Evolutionary conservation across 2,888 invertebrate genomes (phyloP), one percentile per base, ranked within the genome.

Genomic region (Oscheius myriophilus): DNA sequence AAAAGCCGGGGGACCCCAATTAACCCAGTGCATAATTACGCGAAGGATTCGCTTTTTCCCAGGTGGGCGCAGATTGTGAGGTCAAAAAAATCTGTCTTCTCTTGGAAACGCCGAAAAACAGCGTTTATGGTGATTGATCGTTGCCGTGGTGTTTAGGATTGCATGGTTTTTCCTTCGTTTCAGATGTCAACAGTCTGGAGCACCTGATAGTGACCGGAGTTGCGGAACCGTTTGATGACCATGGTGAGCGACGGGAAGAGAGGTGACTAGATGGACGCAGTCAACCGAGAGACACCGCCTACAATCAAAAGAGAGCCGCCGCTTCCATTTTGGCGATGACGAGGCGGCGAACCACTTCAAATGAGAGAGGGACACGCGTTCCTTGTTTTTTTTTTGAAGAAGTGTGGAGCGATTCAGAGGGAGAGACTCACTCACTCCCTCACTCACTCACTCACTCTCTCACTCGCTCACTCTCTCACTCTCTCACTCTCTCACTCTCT

Each of bases 341-440:
- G 16, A 18, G 57, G 33, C 57, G 23, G 4, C n/a, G 41, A n/a
- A 61, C 45, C 45, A 18, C 39, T 33, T 23, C 33, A 33, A 9
- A 33, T 33, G 33, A 33, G 33, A 33, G 33, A 33, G 33, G 33
- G 33, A 33, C n/a, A 25, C 18, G 26, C 49, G 46, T 52, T 43
- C 53, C 25, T 12, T 1, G 18, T 14, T 42, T 65, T 33, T 14
- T 42, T 65, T 33, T 33, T 33, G 33, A 33, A 33, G 33, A 33
- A 9, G 33, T 6, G 33, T 3, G 33, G 33, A 33, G n/a, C n/a
- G n/a, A 33, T 33, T 3, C 33, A 33, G 33, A 9, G 33, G 9
- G 9, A 33, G 4, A 33, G 9, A 33, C 71, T 71, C 67, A 62
- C 67, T 62, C 67, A 67, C 51, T 71, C 52, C 64, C 71, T 66